phyloP scores from a whole-genome alignment of 2,797 vertebrate species.

The Alfaro cultratus region DNA sequence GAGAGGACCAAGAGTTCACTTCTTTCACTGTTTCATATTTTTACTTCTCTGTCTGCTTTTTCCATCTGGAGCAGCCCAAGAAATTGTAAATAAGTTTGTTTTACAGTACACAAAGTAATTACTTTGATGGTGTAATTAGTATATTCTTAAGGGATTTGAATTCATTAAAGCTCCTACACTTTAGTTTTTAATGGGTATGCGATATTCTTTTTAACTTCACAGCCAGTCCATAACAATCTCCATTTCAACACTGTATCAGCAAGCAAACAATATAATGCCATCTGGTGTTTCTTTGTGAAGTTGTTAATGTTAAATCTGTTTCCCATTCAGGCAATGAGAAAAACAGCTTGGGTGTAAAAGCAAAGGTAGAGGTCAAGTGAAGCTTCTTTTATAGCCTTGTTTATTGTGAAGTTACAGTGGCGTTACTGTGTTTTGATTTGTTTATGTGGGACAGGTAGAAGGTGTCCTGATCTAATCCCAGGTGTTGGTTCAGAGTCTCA shows the following conservation, averaged over 20 bases:
- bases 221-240: conserved; percentile 6
- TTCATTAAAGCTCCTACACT: conserved; percentile 35
- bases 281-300: conserved; percentile 8
- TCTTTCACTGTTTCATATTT: neutral
- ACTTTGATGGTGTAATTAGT: conserved; percentile 41
- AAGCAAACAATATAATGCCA: conserved; percentile 20
- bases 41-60: conserved; percentile 3
- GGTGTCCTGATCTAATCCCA: neutral
- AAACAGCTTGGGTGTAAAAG: neutral
- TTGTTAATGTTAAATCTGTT: neutral
- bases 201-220: conserved; percentile 17
- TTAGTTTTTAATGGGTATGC: conserved; percentile 5
- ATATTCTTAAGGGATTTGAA: conserved; percentile 22
- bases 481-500: neutral
- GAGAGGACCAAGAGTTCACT: conserved; percentile 9
- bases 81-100: conserved; percentile 21
- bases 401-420: neutral
- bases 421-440: neutral
- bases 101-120: conserved; percentile 29
- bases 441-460: neutral
- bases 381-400: neutral
- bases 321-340: neutral
- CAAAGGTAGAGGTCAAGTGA: neutral
- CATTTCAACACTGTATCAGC: conserved; percentile 2
- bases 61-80: conserved; percentile 35